These are phyloP conservation scores for Lycodopsis pacificus DNA, from an alignment of 2,797 vertebrate genomes.

Conservation along the genomic window DNA sequence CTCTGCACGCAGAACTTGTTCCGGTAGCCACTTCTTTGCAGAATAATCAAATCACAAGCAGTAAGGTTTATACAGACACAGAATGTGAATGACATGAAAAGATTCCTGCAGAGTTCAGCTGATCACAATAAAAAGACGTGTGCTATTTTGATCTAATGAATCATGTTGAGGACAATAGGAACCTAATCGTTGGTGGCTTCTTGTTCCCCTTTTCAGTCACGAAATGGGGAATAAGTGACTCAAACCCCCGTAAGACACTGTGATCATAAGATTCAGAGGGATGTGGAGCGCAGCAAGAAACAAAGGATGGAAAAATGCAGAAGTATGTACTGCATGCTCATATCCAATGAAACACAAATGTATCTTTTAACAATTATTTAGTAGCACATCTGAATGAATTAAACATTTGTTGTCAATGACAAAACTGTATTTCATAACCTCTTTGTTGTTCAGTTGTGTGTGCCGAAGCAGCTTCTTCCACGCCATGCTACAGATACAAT, in stretches of 20 bases:
- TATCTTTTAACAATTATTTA: not conserved
- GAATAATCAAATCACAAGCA: constrained; percentile 3
- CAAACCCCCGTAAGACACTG: not conserved
- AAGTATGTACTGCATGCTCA: not conserved
- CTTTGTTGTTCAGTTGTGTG: not conserved
- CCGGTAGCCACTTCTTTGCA: constrained; percentile 1
- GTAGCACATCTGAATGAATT: not conserved
- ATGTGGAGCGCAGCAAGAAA: not conserved
- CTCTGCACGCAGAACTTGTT: constrained; percentile 5
- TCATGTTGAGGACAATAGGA: not conserved
- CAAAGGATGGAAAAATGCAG: constrained; percentile 4
- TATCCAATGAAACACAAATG: not conserved
- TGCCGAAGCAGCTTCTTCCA: not conserved
- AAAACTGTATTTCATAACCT: not conserved
- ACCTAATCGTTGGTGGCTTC: not conserved
- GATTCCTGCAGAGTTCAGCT: not conserved
- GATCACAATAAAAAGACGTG: not conserved
- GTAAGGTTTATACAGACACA: not conserved
- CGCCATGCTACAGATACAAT: not conserved
- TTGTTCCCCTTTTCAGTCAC: constrained; percentile 51
- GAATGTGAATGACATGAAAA: not conserved
- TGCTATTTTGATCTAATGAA: not conserved
- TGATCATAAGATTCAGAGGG: constrained; percentile 22
- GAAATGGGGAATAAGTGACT: constrained; percentile 62
- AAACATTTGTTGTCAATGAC: not conserved